A percentile compares a stretch with the other conserved stretches of the same genome.
Conservation (phyloP, 2,888 invertebrate species). For the Onchidella celtica region DNA sequence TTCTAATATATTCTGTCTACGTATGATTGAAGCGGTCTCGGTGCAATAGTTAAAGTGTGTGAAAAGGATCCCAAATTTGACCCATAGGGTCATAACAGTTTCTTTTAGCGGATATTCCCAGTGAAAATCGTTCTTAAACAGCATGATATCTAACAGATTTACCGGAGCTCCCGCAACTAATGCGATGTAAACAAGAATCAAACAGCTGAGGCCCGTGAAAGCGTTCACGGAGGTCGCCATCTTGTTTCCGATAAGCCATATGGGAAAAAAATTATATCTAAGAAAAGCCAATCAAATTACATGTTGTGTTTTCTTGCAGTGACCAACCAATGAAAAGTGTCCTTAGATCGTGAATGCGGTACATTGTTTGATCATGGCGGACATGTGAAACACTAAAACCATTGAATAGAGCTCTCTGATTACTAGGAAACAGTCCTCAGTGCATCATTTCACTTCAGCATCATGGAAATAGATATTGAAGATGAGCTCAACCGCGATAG, state of each 20-base stretch:
- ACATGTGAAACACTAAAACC: constrained; percentile 1
- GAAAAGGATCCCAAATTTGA: too few species aligned
- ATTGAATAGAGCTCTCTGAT: too few species aligned
- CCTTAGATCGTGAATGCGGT: not conserved
- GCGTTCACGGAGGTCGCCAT: constrained; percentile 53
- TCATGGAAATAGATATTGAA: constrained; percentile 53
- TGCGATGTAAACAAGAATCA: not conserved
- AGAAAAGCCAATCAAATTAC: not conserved
- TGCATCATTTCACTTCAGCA: not conserved
- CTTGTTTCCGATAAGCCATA: constrained; percentile 31
- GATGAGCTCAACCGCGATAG: constrained; percentile 62
- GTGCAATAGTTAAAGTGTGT: too few species aligned
- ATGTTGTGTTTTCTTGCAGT: not conserved
- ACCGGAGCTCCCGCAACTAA: constrained; percentile 32
- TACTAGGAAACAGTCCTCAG: not conserved
- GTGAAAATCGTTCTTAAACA: too few species aligned
- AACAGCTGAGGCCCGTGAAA: constrained; percentile 35
- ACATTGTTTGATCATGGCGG: constrained; percentile 47
- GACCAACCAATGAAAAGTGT: constrained; percentile 32
- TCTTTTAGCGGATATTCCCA: too few species aligned
- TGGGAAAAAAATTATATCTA: not conserved
- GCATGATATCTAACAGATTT: constrained; percentile 13
- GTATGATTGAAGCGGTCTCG: too few species aligned
- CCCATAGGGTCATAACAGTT: too few species aligned
- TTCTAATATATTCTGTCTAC: too few species aligned